These are phyloP conservation scores for Polietes domitor DNA, from an alignment of 2,888 invertebrate species.

Conservation along the genomic window DNA sequence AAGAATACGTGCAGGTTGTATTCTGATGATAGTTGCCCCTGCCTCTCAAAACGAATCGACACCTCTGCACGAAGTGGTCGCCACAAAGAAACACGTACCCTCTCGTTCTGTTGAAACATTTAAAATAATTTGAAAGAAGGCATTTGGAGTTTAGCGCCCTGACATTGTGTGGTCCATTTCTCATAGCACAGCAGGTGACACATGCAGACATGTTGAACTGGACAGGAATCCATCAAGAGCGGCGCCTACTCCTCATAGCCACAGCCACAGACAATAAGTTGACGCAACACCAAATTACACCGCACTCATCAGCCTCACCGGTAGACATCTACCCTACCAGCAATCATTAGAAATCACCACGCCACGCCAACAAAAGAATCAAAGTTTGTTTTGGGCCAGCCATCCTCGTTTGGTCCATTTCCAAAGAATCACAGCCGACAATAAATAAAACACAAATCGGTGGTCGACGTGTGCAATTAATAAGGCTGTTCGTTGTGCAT, in stretches of 20 bases:
- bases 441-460: conserved; percentile 28
- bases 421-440: conserved; percentile 39
- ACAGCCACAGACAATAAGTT: conserved; percentile 62
- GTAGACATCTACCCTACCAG: conserved; percentile 26
- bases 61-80: neutral
- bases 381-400: conserved; percentile 1
- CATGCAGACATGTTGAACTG: conserved; percentile 66
- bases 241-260: conserved; percentile 73
- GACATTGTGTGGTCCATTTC: conserved; percentile 73
- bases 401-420: neutral
- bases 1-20: neutral
- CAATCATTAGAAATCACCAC: conserved; percentile 8
- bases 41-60: neutral
- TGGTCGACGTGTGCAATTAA: conserved; percentile 54
- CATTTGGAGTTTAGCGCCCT: conserved; percentile 3
- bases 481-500: conserved; percentile 30
- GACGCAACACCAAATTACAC: conserved; percentile 56
- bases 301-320: conserved; percentile 29
- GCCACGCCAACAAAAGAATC: conserved; percentile 31
- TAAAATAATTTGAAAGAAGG: neutral
- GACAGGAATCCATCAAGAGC: conserved; percentile 77
- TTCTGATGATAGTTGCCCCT: neutral
- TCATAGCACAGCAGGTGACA: conserved; percentile 77
- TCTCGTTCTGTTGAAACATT: too few relatives aligned
- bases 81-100: neutral